These are phyloP conservation scores for human (Homo sapiens) DNA, from an alignment of 2,113 vertebrate genomes.

Conservation along the genomic window GRCh38 chr7:90002501-90003000, in stretches of 20 bases:
- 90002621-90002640: background rate
- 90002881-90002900: background rate
- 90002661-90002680: background rate
- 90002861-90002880: background rate
- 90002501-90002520: background rate
- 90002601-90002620: background rate
- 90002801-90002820: background rate
- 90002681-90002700: background rate
- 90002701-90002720: background rate
- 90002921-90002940: background rate
- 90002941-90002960: constrained; percentile 1
- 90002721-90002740: background rate
- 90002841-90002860: background rate
- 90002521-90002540: background rate
- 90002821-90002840: background rate
- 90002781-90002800: background rate
- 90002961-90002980: background rate
- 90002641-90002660: background rate
- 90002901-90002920: background rate
- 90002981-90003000: background rate
- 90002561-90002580: background rate
- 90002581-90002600: background rate
- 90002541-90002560: background rate
- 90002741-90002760: background rate
- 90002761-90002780: background rate